phyloP scores from a whole-genome alignment of 1,140 invertebrate genomes.

The Chlorops oryzae region DNA sequence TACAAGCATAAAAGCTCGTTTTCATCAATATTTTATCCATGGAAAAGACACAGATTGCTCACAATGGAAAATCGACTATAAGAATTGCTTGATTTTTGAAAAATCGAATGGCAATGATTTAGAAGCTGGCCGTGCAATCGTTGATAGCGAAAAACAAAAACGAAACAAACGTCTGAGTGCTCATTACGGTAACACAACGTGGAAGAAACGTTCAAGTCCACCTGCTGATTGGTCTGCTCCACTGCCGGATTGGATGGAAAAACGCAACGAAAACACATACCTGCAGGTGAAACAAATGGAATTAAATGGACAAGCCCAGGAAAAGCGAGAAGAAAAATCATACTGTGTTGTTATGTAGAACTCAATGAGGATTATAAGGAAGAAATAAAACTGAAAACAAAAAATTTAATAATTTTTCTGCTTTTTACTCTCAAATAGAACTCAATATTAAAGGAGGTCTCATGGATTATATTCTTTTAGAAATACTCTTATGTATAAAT shows the following conservation, averaged over 20 bases:
- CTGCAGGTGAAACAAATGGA: slow-evolving; percentile 59
- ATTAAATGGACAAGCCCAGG: slow-evolving; percentile 45
- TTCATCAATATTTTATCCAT: slow-evolving; percentile 80
- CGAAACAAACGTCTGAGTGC: slow-evolving; percentile 56
- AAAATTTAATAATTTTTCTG: not conserved
- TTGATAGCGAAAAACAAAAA: slow-evolving; percentile 65
- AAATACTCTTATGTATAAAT: no score
- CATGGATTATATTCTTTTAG: no score
- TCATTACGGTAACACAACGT: slow-evolving; percentile 69
- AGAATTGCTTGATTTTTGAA: slow-evolving; percentile 67
- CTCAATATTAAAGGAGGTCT: no score
- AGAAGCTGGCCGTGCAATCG: slow-evolving; percentile 57
- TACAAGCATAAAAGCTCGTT: slow-evolving; percentile 62
- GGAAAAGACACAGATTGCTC: slow-evolving; percentile 66
- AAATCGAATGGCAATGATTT: slow-evolving; percentile 53
- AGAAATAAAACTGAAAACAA: not conserved
- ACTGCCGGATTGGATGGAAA: slow-evolving; percentile 65
- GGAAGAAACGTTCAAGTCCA: slow-evolving; percentile 67
- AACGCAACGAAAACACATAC: slow-evolving; percentile 61
- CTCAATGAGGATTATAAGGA: no score
- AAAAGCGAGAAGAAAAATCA: slow-evolving; percentile 20
- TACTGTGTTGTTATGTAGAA: slow-evolving; percentile 34
- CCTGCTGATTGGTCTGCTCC: slow-evolving; percentile 73
- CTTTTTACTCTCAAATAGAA: no score
- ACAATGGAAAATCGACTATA: slow-evolving; percentile 70